These are phyloP conservation scores for Sceloporus undulatus DNA, from an alignment of 2,113 vertebrate species.

Conservation along the genomic window DNA sequence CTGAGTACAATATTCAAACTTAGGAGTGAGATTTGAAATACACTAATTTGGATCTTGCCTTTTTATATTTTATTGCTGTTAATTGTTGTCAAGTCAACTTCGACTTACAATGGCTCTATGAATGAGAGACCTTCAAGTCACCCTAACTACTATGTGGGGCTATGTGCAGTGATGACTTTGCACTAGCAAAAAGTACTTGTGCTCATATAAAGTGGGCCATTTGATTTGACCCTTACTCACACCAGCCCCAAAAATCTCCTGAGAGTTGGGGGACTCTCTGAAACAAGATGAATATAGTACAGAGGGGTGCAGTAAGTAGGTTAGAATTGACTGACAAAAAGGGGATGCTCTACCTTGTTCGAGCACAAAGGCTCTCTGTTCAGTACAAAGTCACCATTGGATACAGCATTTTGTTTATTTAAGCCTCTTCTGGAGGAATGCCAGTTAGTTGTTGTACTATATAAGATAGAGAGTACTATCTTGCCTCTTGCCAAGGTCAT, in stretches of 20 bases:
- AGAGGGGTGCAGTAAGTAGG: neutral
- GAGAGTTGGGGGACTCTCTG: too few relatives aligned
- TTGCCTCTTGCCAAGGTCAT: neutral
- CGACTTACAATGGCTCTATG: too few relatives aligned
- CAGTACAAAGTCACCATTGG: neutral
- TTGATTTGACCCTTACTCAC: neutral
- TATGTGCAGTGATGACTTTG: neutral
- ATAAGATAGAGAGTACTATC: neutral
- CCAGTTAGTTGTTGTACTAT: neutral
- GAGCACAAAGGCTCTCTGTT: neutral
- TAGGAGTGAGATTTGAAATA: neutral
- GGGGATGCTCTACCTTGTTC: neutral
- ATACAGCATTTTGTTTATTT: neutral
- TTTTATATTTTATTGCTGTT: neutral
- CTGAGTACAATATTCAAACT: neutral
- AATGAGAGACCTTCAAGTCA: too few relatives aligned
- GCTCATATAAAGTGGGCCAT: neutral
- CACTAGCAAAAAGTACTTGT: neutral
- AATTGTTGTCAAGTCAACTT: too few relatives aligned
- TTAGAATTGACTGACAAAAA: neutral
- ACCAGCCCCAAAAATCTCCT: too few relatives aligned
- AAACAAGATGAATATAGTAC: too few relatives aligned
- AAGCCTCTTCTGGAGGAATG: too few relatives aligned
- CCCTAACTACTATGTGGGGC: too few relatives aligned
- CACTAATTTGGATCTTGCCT: neutral